A percentile compares a stretch with the other conserved stretches of the same genome.
Conservation (phyloP, 2,888 invertebrate genomes). For the Malthinus flaveolus region DNA sequence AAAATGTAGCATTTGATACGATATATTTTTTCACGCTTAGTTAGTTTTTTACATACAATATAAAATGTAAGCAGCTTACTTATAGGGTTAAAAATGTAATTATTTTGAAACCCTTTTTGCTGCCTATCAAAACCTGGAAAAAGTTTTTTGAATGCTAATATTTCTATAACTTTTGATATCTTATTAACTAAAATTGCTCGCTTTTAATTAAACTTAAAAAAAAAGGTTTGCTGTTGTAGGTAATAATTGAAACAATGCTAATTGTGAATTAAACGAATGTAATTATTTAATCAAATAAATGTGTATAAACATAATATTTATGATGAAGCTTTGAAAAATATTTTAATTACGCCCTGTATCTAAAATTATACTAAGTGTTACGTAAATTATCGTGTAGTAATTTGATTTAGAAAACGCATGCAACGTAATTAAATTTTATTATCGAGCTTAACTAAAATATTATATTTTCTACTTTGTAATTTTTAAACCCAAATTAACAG, state of each 20-base stretch:
- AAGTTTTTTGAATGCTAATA: neutral
- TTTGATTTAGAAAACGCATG: conserved; percentile 13
- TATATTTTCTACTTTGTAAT: conserved; percentile 1
- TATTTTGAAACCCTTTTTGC: neutral
- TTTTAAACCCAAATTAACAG: conserved; percentile 11
- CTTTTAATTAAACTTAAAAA: neutral
- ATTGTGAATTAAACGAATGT: conserved; percentile 1
- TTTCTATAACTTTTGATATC: neutral
- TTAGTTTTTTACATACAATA: conserved; percentile 37
- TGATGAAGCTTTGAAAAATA: conserved; percentile 26
- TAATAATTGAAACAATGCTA: conserved; percentile 10
- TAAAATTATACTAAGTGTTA: conserved; percentile 22
- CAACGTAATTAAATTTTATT: neutral
- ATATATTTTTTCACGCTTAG: conserved; percentile 50
- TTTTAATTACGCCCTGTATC: conserved; percentile 22
- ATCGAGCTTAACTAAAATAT: neutral
- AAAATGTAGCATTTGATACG: conserved; percentile 35
- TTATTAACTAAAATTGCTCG: neutral
- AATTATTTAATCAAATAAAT: conserved; percentile 24
- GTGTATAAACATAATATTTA: conserved; percentile 26
- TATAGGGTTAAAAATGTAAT: neutral
- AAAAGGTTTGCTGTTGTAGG: conserved; percentile 12
- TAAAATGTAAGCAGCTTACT: conserved; percentile 18
- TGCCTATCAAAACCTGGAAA: neutral
- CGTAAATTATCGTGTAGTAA: conserved; percentile 22